Percentiles rank a stretch among this genome's conserved stretches.
These are phyloP conservation scores for Andrena dorsata DNA, from an alignment of 2,888 invertebrate species.

Conservation along the genomic window DNA sequence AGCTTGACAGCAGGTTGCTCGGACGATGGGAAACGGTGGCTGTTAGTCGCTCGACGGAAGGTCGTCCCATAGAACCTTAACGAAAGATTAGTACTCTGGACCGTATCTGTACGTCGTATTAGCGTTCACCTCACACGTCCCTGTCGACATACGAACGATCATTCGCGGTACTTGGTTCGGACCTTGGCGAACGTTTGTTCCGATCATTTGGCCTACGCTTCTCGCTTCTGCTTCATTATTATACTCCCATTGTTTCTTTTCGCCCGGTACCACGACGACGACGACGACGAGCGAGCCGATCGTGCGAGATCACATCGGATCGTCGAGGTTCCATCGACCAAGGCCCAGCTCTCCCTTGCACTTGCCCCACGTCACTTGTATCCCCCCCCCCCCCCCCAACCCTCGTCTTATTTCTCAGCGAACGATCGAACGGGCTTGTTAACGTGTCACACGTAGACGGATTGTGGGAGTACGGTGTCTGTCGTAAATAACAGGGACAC, in stretches of 20 bases:
- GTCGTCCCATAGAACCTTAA: conserved; percentile 25
- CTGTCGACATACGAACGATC: conserved; percentile 29
- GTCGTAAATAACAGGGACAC: background rate
- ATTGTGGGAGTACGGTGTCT: background rate
- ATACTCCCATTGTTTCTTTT: conserved; percentile 37
- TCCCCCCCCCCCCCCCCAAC: too few species aligned
- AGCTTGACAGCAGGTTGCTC: background rate
- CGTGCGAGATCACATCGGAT: background rate
- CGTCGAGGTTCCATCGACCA: conserved; percentile 28
- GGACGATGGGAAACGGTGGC: background rate
- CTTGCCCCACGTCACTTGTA: conserved; percentile 16
- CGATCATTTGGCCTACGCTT: conserved; percentile 57
- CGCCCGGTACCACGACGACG: background rate
- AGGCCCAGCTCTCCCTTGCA: conserved; percentile 5
- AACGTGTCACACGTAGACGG: background rate
- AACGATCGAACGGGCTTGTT: background rate
- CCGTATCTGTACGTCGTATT: conserved; percentile 26
- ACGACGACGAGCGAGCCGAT: background rate
- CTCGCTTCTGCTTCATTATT: conserved; percentile 60
- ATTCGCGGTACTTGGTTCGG: conserved; percentile 26
- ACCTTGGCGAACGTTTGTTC: conserved; percentile 48
- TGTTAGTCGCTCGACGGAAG: conserved; percentile 39
- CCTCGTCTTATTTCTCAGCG: background rate
- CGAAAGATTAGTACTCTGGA: conserved; percentile 34
- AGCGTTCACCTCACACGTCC: conserved; percentile 29